These are phyloP conservation scores for Piprites chloris DNA, from an alignment of 2,113 vertebrate species.

Conservation along the genomic window DNA sequence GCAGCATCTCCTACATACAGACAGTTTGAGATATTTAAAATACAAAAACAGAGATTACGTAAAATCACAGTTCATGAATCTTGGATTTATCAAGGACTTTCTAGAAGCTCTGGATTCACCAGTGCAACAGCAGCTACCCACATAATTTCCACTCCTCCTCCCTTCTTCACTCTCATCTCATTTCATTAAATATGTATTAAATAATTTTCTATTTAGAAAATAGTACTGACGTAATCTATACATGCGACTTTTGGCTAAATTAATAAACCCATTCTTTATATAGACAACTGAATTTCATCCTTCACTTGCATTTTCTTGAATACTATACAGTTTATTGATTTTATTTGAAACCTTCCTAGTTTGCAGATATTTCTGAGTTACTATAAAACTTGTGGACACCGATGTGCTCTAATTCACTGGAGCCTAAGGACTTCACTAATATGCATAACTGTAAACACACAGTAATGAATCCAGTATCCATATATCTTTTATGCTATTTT, in stretches of 20 bases:
- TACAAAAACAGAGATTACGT: neutral
- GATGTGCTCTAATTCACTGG: neutral
- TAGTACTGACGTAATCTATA: neutral
- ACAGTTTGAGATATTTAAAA: neutral
- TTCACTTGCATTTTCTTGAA: neutral
- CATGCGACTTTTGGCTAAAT: neutral
- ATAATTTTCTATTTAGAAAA: neutral
- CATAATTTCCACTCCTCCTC: neutral
- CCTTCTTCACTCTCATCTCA: neutral
- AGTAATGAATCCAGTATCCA: neutral
- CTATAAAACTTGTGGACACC: neutral
- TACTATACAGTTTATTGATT: neutral
- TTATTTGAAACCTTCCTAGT: neutral
- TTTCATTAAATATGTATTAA: neutral
- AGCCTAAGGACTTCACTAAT: neutral
- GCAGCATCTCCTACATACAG: constrained; percentile 14
- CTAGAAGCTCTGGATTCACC: neutral
- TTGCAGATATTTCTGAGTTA: neutral
- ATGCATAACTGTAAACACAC: neutral
- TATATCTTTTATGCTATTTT: neutral
- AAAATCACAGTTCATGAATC: neutral
- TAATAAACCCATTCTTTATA: neutral
- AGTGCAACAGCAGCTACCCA: neutral
- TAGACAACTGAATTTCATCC: neutral
- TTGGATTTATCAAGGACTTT: neutral